These are phyloP conservation scores for Leptinotarsa juncta DNA, from an alignment of 2,888 invertebrate genomes.

Conservation along the genomic window DNA sequence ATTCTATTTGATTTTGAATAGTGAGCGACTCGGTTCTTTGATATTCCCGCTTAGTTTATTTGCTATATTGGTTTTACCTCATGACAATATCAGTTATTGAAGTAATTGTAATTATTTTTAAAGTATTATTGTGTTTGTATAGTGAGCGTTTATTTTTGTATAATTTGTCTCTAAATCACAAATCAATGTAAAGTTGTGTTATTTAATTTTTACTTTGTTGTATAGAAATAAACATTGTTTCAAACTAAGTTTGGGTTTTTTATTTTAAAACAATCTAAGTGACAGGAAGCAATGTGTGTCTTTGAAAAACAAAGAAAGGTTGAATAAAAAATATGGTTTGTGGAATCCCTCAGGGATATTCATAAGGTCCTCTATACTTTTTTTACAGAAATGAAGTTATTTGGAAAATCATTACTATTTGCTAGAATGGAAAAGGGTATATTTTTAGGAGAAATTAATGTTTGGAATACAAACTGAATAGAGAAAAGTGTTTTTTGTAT, in stretches of 20 bases:
- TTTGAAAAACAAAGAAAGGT: no score
- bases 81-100: constrained; percentile 27
- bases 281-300: no score
- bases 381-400: no score
- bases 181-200: constrained; percentile 22
- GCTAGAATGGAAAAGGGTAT: no score
- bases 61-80: constrained; percentile 38
- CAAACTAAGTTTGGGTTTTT: not conserved
- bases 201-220: constrained; percentile 21
- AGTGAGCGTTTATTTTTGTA: constrained; percentile 46
- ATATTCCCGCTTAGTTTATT: constrained; percentile 9
- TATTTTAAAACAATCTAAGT: no score
- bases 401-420: no score
- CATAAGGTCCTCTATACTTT: no score
- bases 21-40: constrained; percentile 24
- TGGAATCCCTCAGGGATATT: no score
- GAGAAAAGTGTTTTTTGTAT: no score
- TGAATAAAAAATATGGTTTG: no score
- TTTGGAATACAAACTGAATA: no score
- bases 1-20: constrained; percentile 30
- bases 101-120: constrained; percentile 31
- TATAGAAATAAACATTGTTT: constrained; percentile 25
- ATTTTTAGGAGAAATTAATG: no score
- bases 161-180: constrained; percentile 29
- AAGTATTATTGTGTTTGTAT: constrained; percentile 33